Base-by-base conservation (phyloP, 2,888 invertebrate genomes). In the Pegoplata infirma region DNA sequence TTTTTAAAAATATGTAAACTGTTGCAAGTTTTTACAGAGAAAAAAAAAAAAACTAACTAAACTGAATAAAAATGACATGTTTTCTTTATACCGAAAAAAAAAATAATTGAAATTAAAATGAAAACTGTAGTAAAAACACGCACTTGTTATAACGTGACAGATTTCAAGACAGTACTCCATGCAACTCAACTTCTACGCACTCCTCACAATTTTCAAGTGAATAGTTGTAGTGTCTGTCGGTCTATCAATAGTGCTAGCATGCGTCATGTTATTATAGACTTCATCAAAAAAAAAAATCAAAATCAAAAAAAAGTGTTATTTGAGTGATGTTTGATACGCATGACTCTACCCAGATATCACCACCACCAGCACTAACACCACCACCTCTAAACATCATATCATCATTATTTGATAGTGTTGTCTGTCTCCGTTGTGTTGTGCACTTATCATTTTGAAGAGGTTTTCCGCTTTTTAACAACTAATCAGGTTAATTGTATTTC, bases 401-500 rank as follows among this genome's bases (percentile, higher is more conserved):
- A 44, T 28, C 40, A 61, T 46, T 69, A 44, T 51, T 36, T 44
- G 19, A 12, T 40, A 25, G 6, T 66, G 16, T 25, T 16, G 44
- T 32, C 46, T 28, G 19, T 71, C 64, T 58, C 44, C 56, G 32
- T 56, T n/a, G 49, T 66, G 14, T 47, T 59, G 40, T 71, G 58
- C 71, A 69, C 49, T 64, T 66, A 68, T 68, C 63, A 49, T 56
- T 75, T 75, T 75, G 63, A 68, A 63, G 78, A 79, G 69, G 61
- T 67, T 79, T 79, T 79, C 79, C 75, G 75, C 79, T 79, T 76
- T 76, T 66, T 74, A 74, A 49, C 75, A 71, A 71, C 79, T 76
- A 80, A 81, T 81, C 82, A 81, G 81, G 76, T 81, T 82, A 82
- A 82, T 82, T 82, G 78, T 81, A 68, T 80, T 80, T 79, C 79